phyloP scores from a whole-genome alignment of 2,113 vertebrate genomes.

The Podarcis raffonei region DNA sequence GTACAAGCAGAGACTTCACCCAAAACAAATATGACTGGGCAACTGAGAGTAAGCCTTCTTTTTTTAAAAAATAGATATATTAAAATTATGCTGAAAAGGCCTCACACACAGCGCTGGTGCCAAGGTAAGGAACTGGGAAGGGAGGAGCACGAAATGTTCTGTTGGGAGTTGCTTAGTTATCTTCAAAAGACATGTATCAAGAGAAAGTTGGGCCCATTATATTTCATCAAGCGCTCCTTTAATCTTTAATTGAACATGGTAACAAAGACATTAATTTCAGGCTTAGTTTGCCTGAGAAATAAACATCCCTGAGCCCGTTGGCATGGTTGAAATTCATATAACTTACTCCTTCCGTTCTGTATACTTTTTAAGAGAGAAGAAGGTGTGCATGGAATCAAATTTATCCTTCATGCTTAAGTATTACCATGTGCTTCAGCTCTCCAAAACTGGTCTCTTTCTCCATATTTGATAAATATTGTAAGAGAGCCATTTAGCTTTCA shows the following conservation, averaged over 20 bases:
- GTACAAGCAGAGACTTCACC: slow-evolving; percentile 70
- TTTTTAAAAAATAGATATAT: slow-evolving; percentile 47
- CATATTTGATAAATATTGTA: background rate
- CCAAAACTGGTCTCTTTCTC: background rate
- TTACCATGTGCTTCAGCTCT: background rate
- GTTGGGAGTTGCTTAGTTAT: slow-evolving; percentile 14
- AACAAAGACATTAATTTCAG: slow-evolving; percentile 66
- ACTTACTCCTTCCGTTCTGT: background rate
- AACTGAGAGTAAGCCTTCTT: slow-evolving; percentile 68
- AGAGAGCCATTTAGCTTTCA: background rate
- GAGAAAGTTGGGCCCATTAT: slow-evolving; percentile 63
- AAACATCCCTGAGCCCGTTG: slow-evolving; percentile 41
- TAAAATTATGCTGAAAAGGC: slow-evolving; percentile 66
- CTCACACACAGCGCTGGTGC: slow-evolving; percentile 67
- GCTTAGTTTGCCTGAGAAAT: slow-evolving; percentile 53
- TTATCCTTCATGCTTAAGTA: background rate
- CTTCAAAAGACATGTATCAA: slow-evolving; percentile 47
- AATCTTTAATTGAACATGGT: slow-evolving; percentile 70
- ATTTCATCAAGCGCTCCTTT: slow-evolving; percentile 67
- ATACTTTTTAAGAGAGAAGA: no score
- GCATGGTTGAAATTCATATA: slow-evolving; percentile 59
- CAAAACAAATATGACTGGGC: slow-evolving; percentile 75
- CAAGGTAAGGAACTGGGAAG: slow-evolving; percentile 59
- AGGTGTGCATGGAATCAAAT: no score
- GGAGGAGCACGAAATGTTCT: slow-evolving; percentile 53